A percentile compares a stretch with the other conserved stretches of the same genome.
These are phyloP conservation scores for Hoplodrina ambigua DNA, from an alignment of 2,888 invertebrate genomes.

Conservation along the genomic window DNA sequence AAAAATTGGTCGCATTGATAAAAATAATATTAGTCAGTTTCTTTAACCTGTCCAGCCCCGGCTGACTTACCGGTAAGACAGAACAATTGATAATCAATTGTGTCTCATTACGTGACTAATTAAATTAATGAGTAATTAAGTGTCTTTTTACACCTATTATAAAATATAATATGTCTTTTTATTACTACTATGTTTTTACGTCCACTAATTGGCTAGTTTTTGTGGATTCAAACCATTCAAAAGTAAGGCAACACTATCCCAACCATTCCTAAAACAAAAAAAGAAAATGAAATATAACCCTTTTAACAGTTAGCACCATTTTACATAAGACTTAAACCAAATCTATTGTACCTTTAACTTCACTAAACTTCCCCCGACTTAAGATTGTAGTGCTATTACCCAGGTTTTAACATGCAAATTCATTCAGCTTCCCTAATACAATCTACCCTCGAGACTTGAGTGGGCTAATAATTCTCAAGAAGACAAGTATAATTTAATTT, in stretches of 20 bases:
- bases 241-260: not conserved
- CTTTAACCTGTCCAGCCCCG: too few species aligned
- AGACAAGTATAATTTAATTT: conserved; percentile 64
- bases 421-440: conserved; percentile 63
- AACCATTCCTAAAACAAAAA: conserved; percentile 10
- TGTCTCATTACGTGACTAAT: too few species aligned
- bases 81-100: too few species aligned
- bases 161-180: too few species aligned
- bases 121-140: too few species aligned
- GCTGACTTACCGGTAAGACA: too few species aligned
- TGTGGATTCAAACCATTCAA: not conserved
- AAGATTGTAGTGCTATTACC: conserved; percentile 56
- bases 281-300: conserved; percentile 29
- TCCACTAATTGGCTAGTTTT: not conserved
- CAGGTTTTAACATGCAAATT: conserved; percentile 66
- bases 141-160: too few species aligned
- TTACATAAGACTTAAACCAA: conserved; percentile 45
- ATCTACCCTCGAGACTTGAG: conserved; percentile 53
- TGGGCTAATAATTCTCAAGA: conserved; percentile 51
- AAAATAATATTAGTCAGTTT: too few species aligned
- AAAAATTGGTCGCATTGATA: too few species aligned
- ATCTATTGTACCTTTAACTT: conserved; percentile 55
- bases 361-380: conserved; percentile 37
- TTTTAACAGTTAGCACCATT: conserved; percentile 38
- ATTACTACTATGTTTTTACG: too few species aligned